Percentiles rank a stretch among this genome's conserved stretches.
Evolutionary conservation across 2,113 vertebrate genomes (phyloP).

Genomic region (Panurus biarmicus): DNA sequence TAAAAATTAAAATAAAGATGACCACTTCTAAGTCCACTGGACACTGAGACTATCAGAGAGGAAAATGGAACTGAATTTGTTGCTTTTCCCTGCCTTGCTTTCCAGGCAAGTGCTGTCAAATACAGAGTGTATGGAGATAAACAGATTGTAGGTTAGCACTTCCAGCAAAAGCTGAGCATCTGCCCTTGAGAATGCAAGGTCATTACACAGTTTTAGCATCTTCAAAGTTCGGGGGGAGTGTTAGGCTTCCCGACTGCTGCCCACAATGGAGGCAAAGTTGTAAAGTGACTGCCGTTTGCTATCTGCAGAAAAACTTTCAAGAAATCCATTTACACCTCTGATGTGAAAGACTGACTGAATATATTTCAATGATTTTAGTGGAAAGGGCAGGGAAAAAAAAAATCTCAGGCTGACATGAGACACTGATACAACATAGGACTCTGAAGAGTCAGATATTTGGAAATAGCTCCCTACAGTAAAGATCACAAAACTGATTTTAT

Average conservation of each 20-base stretch:
- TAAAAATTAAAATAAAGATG: neutral
- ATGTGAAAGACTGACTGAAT: constrained; percentile 68
- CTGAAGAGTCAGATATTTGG: constrained; percentile 33
- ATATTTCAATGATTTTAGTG: constrained; percentile 65
- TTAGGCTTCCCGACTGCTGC: constrained; percentile 46
- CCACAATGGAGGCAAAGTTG: constrained; percentile 65
- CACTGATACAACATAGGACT: neutral
- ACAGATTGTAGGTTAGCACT: constrained; percentile 40
- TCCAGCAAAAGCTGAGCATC: constrained; percentile 31
- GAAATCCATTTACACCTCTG: constrained; percentile 77
- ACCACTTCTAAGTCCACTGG: neutral
- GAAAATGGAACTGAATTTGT: neutral
- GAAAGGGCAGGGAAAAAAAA: neutral
- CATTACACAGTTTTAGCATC: constrained; percentile 58
- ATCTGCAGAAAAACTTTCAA: constrained; percentile 67
- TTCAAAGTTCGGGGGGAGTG: constrained; percentile 42
- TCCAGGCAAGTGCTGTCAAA: constrained; percentile 32
- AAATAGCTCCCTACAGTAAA: constrained; percentile 54
- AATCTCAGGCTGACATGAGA: constrained; percentile 42
- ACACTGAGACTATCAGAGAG: neutral
- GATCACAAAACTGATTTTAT: neutral
- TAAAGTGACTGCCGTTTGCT: constrained; percentile 60
- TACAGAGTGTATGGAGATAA: constrained; percentile 9
- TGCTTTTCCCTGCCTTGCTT: constrained; percentile 4
- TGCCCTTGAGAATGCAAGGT: constrained; percentile 66